These are phyloP conservation scores for Trachemys scripta DNA, from an alignment of 2,113 vertebrate genomes.

Conservation along the genomic window DNA sequence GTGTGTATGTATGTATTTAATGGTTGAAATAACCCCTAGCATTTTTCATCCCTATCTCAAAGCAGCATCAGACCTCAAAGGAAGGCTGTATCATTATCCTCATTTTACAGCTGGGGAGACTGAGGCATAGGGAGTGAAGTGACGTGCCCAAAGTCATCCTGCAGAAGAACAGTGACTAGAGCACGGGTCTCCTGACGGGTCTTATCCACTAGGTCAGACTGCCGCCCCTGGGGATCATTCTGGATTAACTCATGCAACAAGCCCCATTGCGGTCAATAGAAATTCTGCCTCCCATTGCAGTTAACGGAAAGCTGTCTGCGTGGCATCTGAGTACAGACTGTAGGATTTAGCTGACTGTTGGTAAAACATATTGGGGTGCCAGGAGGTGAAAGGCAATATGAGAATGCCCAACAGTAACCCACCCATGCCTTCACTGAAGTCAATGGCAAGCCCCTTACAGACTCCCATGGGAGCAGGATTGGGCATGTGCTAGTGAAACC, in stretches of 20 bases:
- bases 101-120: neutral
- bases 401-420: neutral
- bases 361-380: neutral
- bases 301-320: neutral
- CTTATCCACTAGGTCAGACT: neutral
- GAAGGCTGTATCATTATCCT: neutral
- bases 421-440: neutral
- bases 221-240: neutral
- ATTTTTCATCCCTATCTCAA: neutral
- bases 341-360: neutral
- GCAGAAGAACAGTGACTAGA: neutral
- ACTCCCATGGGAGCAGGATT: neutral
- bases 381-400: neutral
- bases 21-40: neutral
- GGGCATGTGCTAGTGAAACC: neutral
- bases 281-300: neutral
- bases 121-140: neutral
- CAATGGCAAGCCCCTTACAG: neutral
- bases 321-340: neutral
- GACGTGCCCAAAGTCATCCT: neutral
- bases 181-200: neutral
- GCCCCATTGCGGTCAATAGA: fast-evolving
- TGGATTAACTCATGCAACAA: neutral
- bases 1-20: neutral
- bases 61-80: neutral